Evolutionary conservation across 1,140 invertebrate genomes (phyloP), one percentile per base, ranked within the genome.

Genomic region (Tachypleus tridentatus): DNA sequence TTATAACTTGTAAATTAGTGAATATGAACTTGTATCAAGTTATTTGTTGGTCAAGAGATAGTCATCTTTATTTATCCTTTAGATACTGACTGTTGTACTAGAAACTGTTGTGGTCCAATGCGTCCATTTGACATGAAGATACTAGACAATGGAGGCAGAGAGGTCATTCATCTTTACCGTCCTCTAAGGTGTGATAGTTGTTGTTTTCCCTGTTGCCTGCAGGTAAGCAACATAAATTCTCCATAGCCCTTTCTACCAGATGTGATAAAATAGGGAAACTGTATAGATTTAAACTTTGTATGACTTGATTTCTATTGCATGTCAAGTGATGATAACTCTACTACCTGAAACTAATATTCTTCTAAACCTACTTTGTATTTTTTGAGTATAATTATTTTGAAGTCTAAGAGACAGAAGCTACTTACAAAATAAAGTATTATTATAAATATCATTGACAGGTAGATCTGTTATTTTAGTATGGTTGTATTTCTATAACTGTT

Each of bases 81-180:
- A 77, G 86, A 93, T 64, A 89, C 86, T 57, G 86, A 87, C 75
- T 85, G 85, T 68, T 87, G 86, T 66, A 85, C 84, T 4, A 79
- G 91, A 70, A 86, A 87, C 69, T 89, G 85, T 71, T 86, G 87
- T 72, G 91, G 91, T 4, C 81, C 85, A 0, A 72, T 82, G n/a
- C 81, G 91, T 58, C 83, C 87, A 3, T 96, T 95, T 75, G 86
- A 89, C 66, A 91, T 96, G 83, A 86, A 86, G 74, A 85, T 96
- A 64, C 81, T 87, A 60, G 92, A 95, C 75, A 85, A 84, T 71
- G 83, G 79, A 69, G 82, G 82, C 63, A 86, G 85, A 69, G 87
- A 94, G 80, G 83, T 94, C 7, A 88, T 91, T 67, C 86, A 88
- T 72, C 75, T 83, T 3, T 58, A 68, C 59, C 49, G 72, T 52